These are phyloP conservation scores for Pegoplata infirma DNA, from an alignment of 2,888 invertebrate genomes.

Conservation along the genomic window DNA sequence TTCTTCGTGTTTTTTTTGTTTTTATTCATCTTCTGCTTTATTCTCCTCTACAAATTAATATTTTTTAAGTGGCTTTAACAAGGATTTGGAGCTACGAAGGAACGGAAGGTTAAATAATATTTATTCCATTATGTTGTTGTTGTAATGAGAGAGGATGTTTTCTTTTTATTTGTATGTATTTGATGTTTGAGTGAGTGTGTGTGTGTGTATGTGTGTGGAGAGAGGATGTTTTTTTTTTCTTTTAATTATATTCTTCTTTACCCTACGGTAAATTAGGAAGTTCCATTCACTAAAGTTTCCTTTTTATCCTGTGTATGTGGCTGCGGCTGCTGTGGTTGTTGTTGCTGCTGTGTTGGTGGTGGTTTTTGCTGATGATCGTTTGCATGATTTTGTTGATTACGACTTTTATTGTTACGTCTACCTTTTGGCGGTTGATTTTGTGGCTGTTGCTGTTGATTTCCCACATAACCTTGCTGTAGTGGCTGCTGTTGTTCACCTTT, in stretches of 20 bases:
- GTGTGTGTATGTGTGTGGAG: constrained; percentile 61
- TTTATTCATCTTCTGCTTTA: constrained; percentile 47
- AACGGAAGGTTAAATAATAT: not conserved
- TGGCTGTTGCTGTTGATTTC: constrained; percentile 64
- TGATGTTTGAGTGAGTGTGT: constrained; percentile 35
- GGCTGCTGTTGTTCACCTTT: constrained; percentile 66
- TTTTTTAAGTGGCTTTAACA: not conserved
- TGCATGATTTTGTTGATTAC: constrained; percentile 72
- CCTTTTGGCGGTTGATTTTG: constrained; percentile 70
- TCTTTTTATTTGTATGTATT: constrained; percentile 1
- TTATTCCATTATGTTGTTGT: constrained; percentile 69
- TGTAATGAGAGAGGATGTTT: constrained; percentile 50
- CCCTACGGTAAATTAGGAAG: constrained; percentile 73
- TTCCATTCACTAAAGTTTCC: constrained; percentile 77
- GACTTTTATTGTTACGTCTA: constrained; percentile 74
- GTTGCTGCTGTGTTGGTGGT: constrained; percentile 64
- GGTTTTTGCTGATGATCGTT: constrained; percentile 64
- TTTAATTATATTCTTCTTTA: constrained; percentile 50
- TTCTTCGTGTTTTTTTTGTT: constrained; percentile 60
- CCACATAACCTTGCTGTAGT: constrained; percentile 57
- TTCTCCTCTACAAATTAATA: constrained; percentile 19
- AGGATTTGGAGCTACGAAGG: not conserved
- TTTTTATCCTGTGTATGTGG: constrained; percentile 73
- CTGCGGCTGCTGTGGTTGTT: constrained; percentile 63
- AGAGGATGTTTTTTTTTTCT: constrained; percentile 50